Percentiles rank a stretch among this genome's conserved stretches.
phyloP scores from a whole-genome alignment of 2,888 invertebrate genomes.

The Deilephila elpenor region DNA sequence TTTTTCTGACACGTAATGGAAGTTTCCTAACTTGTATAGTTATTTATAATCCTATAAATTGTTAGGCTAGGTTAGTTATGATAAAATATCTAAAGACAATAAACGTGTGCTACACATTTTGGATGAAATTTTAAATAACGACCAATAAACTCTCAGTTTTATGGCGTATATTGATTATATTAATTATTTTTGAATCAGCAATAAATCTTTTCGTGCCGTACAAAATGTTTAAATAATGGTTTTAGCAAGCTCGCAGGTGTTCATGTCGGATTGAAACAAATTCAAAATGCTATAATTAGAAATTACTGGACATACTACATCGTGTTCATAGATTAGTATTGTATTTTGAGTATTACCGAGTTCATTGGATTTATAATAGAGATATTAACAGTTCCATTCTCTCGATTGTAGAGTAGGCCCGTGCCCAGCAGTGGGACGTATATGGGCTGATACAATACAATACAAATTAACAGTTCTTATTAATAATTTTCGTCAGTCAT shows the following conservation, averaged over 20 bases:
- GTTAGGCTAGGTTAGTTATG: slow-evolving; percentile 33
- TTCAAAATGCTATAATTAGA: slow-evolving; percentile 9
- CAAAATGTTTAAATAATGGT: background rate
- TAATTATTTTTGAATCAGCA: background rate
- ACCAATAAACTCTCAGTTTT: slow-evolving; percentile 12
- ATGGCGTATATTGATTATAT: slow-evolving; percentile 22
- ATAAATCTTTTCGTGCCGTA: background rate
- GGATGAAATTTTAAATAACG: slow-evolving; percentile 2
- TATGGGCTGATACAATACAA: too few relatives aligned
- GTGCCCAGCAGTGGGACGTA: too few relatives aligned
- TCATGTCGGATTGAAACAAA: background rate
- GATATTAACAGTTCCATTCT: too few relatives aligned
- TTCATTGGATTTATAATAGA: too few relatives aligned
- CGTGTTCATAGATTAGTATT: background rate
- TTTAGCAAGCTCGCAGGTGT: slow-evolving; percentile 17
- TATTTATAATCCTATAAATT: background rate
- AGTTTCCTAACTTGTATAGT: background rate
- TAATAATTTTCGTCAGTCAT: too few relatives aligned
- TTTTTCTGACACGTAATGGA: background rate
- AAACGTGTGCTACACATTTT: background rate
- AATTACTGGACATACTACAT: background rate
- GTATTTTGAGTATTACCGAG: background rate
- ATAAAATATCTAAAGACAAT: background rate
- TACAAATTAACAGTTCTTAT: too few relatives aligned
- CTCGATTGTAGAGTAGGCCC: too few relatives aligned